Evolutionary conservation across 2,888 invertebrate genomes (phyloP), one percentile per base, ranked within the genome.

Genomic region (Netelia fuscicornis): DNA sequence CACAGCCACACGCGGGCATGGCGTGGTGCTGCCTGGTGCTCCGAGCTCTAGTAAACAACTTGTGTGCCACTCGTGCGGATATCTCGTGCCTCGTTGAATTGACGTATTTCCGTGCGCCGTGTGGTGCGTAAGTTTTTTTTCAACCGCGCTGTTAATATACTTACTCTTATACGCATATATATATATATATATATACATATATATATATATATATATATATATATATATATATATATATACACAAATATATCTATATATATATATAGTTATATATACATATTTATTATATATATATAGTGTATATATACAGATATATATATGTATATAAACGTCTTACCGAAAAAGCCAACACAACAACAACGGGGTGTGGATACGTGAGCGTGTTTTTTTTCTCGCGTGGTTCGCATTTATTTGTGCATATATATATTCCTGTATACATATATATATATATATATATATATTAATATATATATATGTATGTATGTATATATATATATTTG

Each of bases 11-110:
- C 75, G 64, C 88, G 90, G 89, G 90, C 90, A 92, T 91, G 92
- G 92, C 92, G 91, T 90, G 92, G 91, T 92, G 87, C 80, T 80
- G 80, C 80, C 72, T 80, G 80, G 80, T 80, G 80, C 80, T 88
- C 88, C 90, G 92, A 91, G 92, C 92, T 92, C 92, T 93, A 93
- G 93, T 93, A 93, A 93, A 93, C 93, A 93, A 93, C 90, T 93
- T 91, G 92, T 91, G 91, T 90, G 91, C 91, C 90, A 89, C 89
- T 89, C 90, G 91, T 90, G 90, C 90, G 90, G 89, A 90, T 90
- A 89, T 89, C 87, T 88, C 37, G 90, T 89, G 89, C 88, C 84
- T 84, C 88, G 87, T 88, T 82, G 75, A 86, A 84, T 85, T 88
- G 87, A 87, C 86, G 89, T 88, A 88, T 90, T 90, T 88, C 87